Evolutionary conservation across 2,888 invertebrate genomes (phyloP).

Genomic region (Drosophila affinis): DNA sequence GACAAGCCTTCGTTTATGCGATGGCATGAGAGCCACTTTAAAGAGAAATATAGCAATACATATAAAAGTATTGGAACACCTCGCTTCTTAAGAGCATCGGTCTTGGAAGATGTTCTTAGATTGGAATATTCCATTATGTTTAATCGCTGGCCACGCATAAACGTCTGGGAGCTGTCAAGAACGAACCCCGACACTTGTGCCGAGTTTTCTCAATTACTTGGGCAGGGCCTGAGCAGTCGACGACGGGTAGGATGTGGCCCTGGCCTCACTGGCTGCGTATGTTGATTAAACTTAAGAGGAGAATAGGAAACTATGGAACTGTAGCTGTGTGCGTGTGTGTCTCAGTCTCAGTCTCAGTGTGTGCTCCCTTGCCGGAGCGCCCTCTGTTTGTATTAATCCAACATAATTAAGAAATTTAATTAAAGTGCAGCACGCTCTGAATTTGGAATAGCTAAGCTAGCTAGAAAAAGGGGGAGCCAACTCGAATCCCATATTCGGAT

Average conservation of each 20-base stretch:
- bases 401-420: slow-evolving; percentile 78
- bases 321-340: slow-evolving; percentile 39
- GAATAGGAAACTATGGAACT: slow-evolving; percentile 69
- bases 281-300: slow-evolving; percentile 73
- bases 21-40: no score
- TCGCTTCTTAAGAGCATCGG: no score
- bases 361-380: slow-evolving; percentile 24
- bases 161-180: slow-evolving; percentile 16
- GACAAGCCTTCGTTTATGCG: slow-evolving; percentile 16
- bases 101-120: no score
- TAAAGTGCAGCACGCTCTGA: slow-evolving; percentile 75
- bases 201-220: slow-evolving; percentile 75
- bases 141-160: slow-evolving; percentile 6
- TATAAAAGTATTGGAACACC: no score
- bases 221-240: slow-evolving; percentile 17
- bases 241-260: neutral
- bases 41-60: no score
- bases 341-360: neutral
- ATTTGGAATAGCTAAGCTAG: slow-evolving; percentile 56
- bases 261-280: slow-evolving; percentile 45
- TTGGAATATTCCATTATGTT: neutral
- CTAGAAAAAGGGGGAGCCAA: neutral
- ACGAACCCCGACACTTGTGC: slow-evolving; percentile 54
- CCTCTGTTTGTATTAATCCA: slow-evolving; percentile 68
- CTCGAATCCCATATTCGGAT: no score